These are phyloP conservation scores for Deroplatys truncata DNA, from an alignment of 2,888 invertebrate species.

Conservation along the genomic window DNA sequence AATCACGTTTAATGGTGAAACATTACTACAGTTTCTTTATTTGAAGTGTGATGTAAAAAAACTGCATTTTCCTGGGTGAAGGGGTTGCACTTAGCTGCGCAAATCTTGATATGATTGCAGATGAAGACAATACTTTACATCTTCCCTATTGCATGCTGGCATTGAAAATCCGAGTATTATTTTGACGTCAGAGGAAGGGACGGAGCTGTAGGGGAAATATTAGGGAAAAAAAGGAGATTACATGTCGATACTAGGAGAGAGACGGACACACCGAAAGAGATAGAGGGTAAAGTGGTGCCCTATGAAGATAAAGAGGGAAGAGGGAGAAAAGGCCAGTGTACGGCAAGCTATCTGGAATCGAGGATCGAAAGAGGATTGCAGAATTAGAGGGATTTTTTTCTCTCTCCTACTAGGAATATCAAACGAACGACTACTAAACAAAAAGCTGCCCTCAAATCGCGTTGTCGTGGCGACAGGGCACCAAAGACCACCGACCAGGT, in stretches of 20 bases:
- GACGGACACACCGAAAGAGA: not conserved
- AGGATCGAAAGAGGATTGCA: constrained; percentile 17
- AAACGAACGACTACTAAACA: constrained; percentile 15
- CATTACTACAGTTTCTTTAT: too few relatives aligned
- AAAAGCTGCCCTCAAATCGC: constrained; percentile 5
- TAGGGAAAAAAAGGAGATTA: not conserved
- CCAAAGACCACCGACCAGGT: not conserved
- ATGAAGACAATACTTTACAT: not conserved
- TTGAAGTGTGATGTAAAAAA: too few relatives aligned
- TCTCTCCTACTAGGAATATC: not conserved
- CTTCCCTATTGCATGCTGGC: not conserved
- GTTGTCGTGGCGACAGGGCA: constrained; percentile 25
- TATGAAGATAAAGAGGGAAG: not conserved
- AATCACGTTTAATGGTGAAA: too few relatives aligned
- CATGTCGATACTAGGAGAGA: not conserved
- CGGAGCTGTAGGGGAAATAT: not conserved
- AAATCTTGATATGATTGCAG: not conserved
- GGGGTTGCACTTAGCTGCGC: not conserved
- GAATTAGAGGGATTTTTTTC: constrained; percentile 18
- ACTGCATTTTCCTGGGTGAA: too few relatives aligned
- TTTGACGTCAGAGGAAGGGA: not conserved
- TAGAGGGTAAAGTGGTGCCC: not conserved
- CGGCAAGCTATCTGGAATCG: not conserved
- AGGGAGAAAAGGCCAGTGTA: not conserved
- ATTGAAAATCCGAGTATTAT: not conserved